Evolutionary conservation across 2,888 invertebrate species (phyloP).

Genomic region (Thymelicus sylvestris): DNA sequence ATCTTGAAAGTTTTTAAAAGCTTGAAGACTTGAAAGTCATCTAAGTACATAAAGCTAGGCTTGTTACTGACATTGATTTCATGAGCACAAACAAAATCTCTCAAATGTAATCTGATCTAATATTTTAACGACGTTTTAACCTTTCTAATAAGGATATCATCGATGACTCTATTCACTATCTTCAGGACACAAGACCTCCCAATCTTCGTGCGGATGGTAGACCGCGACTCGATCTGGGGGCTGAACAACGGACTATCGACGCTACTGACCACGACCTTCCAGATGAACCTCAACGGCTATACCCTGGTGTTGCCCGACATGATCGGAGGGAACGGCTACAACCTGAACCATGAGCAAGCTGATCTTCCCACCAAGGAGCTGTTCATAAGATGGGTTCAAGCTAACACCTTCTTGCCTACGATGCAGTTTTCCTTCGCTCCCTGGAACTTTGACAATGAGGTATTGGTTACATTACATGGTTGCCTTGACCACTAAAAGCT

Average conservation of each 20-base stretch:
- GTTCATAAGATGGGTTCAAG: slow-evolving; percentile 92
- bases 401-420: slow-evolving; percentile 90
- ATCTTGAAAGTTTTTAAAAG: no score
- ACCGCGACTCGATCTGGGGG: slow-evolving; percentile 90
- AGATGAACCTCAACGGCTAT: slow-evolving; percentile 87
- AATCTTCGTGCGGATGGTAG: slow-evolving; percentile 90
- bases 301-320: slow-evolving; percentile 92
- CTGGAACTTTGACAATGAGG: slow-evolving; percentile 89
- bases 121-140: no score
- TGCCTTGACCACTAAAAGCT: no score
- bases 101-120: no score
- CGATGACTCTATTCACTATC: background rate
- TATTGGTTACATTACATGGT: slow-evolving; percentile 36
- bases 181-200: slow-evolving; percentile 87
- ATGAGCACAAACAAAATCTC: no score
- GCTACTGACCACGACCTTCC: slow-evolving; percentile 89
- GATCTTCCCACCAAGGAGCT: slow-evolving; percentile 85
- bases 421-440: slow-evolving; percentile 93
- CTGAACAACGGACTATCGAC: slow-evolving; percentile 89
- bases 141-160: background rate
- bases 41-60: no score
- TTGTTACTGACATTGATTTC: no score
- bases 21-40: no score
- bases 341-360: slow-evolving; percentile 71
- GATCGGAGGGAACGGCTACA: slow-evolving; percentile 89